These are phyloP conservation scores for Bradynema listronoti DNA, from an alignment of 1,140 invertebrate species.

Conservation along the genomic window DNA sequence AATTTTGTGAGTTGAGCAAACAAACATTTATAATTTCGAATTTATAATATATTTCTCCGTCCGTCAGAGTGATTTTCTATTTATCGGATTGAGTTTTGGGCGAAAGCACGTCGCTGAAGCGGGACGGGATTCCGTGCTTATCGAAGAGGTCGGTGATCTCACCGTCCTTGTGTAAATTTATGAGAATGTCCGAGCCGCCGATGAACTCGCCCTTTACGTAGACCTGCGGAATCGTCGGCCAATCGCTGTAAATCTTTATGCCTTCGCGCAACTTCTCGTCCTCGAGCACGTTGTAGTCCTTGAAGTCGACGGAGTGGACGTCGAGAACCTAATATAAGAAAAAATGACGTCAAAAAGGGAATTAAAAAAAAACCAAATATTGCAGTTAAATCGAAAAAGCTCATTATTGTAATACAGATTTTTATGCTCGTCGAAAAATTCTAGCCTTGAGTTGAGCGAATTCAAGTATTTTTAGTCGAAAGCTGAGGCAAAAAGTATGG, in stretches of 20 bases:
- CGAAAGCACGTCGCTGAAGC: slow-evolving; percentile 20
- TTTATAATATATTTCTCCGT: no score
- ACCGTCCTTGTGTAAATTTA: slow-evolving; percentile 44
- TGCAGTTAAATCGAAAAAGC: no score
- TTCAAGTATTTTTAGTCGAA: not conserved
- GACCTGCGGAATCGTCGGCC: slow-evolving; percentile 54
- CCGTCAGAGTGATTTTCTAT: not conserved
- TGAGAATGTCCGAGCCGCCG: slow-evolving; percentile 54
- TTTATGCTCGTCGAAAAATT: no score
- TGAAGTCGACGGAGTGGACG: slow-evolving; percentile 46
- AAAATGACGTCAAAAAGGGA: slow-evolving; percentile 8
- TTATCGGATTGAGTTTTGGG: not conserved
- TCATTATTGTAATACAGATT: no score
- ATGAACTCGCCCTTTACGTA: slow-evolving; percentile 56
- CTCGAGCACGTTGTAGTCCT: slow-evolving; percentile 47
- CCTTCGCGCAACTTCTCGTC: slow-evolving; percentile 50
- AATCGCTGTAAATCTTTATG: slow-evolving; percentile 53
- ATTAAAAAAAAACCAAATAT: not conserved
- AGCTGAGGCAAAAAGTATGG: not conserved
- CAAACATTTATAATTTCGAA: no score
- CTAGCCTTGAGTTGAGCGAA: no score
- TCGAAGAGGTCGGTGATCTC: slow-evolving; percentile 32
- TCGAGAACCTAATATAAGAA: slow-evolving; percentile 48
- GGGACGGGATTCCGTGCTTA: slow-evolving; percentile 24
- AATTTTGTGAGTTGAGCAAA: no score